Conservation (phyloP, 1,140 invertebrate genomes). For the Rhagoletis zephyria region DNA sequence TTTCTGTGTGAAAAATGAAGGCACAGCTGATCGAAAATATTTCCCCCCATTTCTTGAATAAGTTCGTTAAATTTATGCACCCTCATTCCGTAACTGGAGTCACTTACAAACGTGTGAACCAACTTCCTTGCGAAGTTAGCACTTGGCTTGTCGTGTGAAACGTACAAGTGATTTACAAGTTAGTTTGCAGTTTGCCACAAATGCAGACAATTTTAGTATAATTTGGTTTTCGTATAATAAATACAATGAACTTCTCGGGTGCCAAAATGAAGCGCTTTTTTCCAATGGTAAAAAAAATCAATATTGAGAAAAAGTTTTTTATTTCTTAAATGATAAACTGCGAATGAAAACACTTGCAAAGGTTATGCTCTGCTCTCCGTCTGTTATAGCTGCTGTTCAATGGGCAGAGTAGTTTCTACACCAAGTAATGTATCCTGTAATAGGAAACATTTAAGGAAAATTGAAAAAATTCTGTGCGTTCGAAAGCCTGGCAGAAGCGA, state of each 20-base stretch:
- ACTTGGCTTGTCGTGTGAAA: not conserved
- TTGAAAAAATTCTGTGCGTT: not conserved
- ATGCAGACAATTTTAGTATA: not conserved
- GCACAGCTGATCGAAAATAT: not conserved
- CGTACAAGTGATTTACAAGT: not conserved
- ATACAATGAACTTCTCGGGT: not conserved
- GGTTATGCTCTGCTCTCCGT: not conserved
- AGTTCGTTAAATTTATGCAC: not conserved
- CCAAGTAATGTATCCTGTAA: not conserved
- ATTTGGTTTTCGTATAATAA: not conserved
- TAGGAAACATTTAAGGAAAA: not conserved
- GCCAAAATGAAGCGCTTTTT: slow-evolving; percentile 5
- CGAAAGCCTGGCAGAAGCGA: not conserved
- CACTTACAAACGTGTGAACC: not conserved
- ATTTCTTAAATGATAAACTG: not conserved
- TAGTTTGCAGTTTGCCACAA: not conserved
- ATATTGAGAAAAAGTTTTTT: not conserved
- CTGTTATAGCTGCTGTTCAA: not conserved
- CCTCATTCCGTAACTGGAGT: not conserved
- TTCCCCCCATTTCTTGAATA: not conserved
- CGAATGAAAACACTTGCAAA: not conserved
- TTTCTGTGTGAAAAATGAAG: too few relatives aligned
- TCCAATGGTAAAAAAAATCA: not conserved
- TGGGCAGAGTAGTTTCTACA: not conserved
- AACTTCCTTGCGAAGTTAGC: not conserved